These are phyloP conservation scores for Pagrus major DNA, from an alignment of 2,113 vertebrate species.

Conservation along the genomic window DNA sequence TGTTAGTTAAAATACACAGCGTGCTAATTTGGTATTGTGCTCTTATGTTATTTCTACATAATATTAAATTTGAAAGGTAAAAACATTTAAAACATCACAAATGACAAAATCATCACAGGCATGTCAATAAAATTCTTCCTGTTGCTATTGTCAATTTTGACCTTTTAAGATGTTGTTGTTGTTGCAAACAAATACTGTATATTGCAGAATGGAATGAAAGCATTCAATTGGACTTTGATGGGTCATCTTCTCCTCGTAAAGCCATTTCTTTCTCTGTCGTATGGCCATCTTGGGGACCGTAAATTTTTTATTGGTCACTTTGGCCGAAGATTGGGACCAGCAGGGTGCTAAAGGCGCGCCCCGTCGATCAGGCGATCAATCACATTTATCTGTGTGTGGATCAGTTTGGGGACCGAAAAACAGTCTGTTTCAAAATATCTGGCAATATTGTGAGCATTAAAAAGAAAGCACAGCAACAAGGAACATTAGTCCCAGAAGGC, in stretches of 20 bases:
- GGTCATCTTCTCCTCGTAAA: slow-evolving; percentile 59
- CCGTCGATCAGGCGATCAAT: slow-evolving; percentile 64
- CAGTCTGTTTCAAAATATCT: slow-evolving; percentile 18
- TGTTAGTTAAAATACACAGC: neutral
- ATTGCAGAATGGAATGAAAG: slow-evolving; percentile 35
- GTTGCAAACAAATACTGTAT: slow-evolving; percentile 9
- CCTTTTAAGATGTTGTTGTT: neutral
- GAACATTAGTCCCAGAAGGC: slow-evolving; percentile 22
- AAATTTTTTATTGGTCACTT: slow-evolving; percentile 74
- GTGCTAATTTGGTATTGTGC: neutral
- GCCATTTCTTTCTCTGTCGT: slow-evolving; percentile 25
- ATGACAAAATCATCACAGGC: neutral
- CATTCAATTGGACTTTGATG: slow-evolving; percentile 37
- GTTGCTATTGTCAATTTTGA: neutral
- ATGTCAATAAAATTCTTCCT: neutral
- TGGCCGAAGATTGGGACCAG: slow-evolving; percentile 49
- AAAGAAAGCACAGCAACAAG: slow-evolving; percentile 12
- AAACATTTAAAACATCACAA: neutral
- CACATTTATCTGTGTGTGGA: slow-evolving; percentile 61
- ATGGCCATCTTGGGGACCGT: slow-evolving; percentile 53
- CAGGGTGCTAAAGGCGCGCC: slow-evolving; percentile 48
- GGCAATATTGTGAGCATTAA: slow-evolving; percentile 26
- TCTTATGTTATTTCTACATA: neutral
- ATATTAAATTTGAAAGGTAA: neutral
- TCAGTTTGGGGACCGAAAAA: slow-evolving; percentile 33